Base-by-base conservation (phyloP, 1,140 invertebrate species). In the Zaprionus inermis region DNA sequence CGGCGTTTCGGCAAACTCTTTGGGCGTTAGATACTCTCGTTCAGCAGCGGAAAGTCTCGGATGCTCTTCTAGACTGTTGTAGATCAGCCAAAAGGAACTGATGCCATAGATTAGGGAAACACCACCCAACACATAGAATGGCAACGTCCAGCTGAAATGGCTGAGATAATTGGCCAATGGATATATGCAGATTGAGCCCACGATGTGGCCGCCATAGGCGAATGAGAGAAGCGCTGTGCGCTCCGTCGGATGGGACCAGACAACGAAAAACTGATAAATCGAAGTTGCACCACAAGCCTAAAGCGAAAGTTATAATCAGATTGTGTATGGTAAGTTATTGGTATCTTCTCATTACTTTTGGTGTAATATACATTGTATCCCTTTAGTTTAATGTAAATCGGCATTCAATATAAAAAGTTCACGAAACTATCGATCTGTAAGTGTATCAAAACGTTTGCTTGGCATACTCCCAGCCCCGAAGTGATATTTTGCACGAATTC, bases 171-270 rank as follows among this genome's bases (percentile, higher is more conserved):
- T 77, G 9, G 81, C 69, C 16, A 91, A 34, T n/a, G 91, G 91
- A 71, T 79, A 92, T 3, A 83, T 76, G 14, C 80, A 30, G 9
- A 90, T 73, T 5, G 79, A 52, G 9, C 91, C 91, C n/a, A 84
- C 51, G 2, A 89, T 71, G 18, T 80, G 58, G 7, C 91, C 91
- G 56, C 84, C 79, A 46, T 88, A 92, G 9, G 88, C 91, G 44
- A 92, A 90, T 0, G 91, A 74, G 3, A 92, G 16, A 55, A 92
- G 60, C 0, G 84, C 60, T 1, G 88, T 90, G 14, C 91, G 79
- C 38, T 92, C 91, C n/a, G 70, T 76, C 24, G 88, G 91, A 85
- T 92, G 91, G 0, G 91, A 82, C 91, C 91, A 92, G 11, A 71
- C 65, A 5, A 91, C 80, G 22, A 86, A 92, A 0, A 92, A 60